Evolutionary conservation across 2,113 vertebrate genomes (phyloP).

Genomic region (Ceratotherium simum): DNA sequence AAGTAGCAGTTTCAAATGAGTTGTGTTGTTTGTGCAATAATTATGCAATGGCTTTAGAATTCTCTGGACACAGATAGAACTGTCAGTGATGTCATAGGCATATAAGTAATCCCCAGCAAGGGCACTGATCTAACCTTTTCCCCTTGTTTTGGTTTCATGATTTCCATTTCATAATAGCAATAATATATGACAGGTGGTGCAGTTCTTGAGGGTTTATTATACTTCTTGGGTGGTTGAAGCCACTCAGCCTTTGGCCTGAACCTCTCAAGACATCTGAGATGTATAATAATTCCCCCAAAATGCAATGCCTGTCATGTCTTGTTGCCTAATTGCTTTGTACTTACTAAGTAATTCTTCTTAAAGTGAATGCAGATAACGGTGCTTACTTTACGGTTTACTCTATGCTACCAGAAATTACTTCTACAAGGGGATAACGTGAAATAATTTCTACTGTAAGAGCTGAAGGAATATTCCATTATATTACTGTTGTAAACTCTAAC

Average conservation of each 20-base stretch:
- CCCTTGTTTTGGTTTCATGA: constrained; percentile 86
- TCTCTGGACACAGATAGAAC: constrained; percentile 87
- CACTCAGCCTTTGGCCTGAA: constrained; percentile 88
- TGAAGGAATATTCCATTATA: background rate
- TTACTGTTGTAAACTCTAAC: constrained; percentile 29
- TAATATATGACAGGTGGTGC: constrained; percentile 85
- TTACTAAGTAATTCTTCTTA: constrained; percentile 86
- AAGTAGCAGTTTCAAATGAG: constrained; percentile 82
- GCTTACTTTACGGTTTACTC: constrained; percentile 79
- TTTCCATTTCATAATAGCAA: constrained; percentile 88
- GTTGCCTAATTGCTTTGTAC: constrained; percentile 89
- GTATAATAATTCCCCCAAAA: constrained; percentile 87
- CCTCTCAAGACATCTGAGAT: constrained; percentile 87
- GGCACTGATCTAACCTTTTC: constrained; percentile 87
- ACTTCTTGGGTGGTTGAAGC: constrained; percentile 87
- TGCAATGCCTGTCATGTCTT: constrained; percentile 86
- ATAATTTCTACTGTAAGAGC: constrained; percentile 45
- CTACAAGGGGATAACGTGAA: constrained; percentile 78
- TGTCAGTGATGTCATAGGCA: constrained; percentile 87
- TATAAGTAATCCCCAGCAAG: constrained; percentile 88
- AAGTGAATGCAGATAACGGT: constrained; percentile 81
- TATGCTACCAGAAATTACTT: constrained; percentile 69
- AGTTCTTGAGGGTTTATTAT: constrained; percentile 85
- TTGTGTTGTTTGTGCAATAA: constrained; percentile 83
- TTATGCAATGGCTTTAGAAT: constrained; percentile 85